These are phyloP conservation scores for Centroberyx gerrardi DNA, from an alignment of 2,797 vertebrate species.

Conservation along the genomic window DNA sequence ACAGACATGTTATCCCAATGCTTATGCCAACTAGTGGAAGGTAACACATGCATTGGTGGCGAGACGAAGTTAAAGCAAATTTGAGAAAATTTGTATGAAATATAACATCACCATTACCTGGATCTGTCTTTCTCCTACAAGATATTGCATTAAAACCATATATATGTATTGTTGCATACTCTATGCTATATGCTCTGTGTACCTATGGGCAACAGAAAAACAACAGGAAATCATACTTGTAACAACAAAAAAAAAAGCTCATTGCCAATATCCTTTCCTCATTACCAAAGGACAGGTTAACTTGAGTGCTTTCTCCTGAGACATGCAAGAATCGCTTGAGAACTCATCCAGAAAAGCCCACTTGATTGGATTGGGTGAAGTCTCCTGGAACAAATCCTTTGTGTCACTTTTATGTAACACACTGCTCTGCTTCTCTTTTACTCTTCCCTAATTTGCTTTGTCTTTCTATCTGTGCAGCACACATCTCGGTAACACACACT, in stretches of 20 bases:
- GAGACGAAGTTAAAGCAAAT: no score
- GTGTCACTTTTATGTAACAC: constrained; percentile 77
- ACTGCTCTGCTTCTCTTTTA: constrained; percentile 43
- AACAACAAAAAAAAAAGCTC: constrained; percentile 10
- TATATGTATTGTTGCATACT: not conserved
- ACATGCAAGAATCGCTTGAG: constrained; percentile 70
- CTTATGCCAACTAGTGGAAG: no score
- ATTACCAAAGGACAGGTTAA: constrained; percentile 73
- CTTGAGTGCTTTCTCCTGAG: constrained; percentile 65
- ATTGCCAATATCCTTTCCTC: constrained; percentile 39
- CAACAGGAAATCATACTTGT: constrained; percentile 23
- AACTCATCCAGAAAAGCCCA: constrained; percentile 81
- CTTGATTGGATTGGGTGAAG: constrained; percentile 82
- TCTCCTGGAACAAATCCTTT: constrained; percentile 80
- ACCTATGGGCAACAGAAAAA: not conserved
- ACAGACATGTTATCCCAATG: no score
- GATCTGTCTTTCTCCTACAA: not conserved
- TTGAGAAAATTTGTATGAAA: no score
- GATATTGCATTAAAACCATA: not conserved
- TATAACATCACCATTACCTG: no score
- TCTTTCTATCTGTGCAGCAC: constrained; percentile 56
- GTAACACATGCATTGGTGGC: no score
- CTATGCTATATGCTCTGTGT: no score
- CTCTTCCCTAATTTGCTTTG: constrained; percentile 64
- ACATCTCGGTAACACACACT: constrained; percentile 40